Conservation (phyloP, 2,888 invertebrate genomes). For the Dinocampus coccinellae region DNA sequence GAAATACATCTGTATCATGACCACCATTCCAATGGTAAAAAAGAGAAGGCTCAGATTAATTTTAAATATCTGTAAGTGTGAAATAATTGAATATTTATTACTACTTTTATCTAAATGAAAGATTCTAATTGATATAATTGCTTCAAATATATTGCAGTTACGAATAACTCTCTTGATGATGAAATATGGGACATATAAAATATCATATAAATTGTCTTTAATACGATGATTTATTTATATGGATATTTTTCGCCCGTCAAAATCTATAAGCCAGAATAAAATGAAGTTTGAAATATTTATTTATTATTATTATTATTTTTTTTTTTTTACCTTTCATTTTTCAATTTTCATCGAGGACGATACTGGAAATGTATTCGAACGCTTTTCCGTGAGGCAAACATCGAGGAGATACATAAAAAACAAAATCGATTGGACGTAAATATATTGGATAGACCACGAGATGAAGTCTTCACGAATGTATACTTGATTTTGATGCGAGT, state of each 20-base stretch:
- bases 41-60: background rate
- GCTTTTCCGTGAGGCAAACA: background rate
- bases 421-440: slow-evolving; percentile 2
- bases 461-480: background rate
- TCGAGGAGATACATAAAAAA: background rate
- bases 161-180: background rate
- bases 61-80: background rate
- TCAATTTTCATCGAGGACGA: background rate
- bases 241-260: background rate
- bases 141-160: background rate
- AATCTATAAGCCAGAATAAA: slow-evolving; percentile 5
- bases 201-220: background rate
- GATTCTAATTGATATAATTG: background rate
- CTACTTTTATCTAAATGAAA: background rate
- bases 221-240: background rate
- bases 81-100: background rate
- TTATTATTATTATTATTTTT: too few relatives aligned
- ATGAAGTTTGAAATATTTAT: background rate
- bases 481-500: background rate
- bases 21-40: background rate
- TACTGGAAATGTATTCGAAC: background rate
- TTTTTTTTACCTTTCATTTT: too few relatives aligned
- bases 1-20: background rate
- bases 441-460: background rate
- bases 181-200: background rate